Conservation (phyloP, 2,113 vertebrate genomes). For the Pituophis catenifer region DNA sequence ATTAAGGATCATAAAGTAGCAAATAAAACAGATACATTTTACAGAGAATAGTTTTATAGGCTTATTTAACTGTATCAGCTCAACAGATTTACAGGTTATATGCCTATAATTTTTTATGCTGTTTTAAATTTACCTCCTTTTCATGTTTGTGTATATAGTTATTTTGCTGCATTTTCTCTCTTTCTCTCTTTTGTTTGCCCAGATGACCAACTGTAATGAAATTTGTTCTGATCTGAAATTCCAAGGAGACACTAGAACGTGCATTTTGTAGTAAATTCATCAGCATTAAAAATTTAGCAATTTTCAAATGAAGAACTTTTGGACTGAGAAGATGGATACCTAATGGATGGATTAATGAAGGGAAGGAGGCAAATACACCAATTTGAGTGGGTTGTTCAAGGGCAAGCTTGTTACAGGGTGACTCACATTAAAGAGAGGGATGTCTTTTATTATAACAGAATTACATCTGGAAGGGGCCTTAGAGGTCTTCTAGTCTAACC, state of each 20-base stretch:
- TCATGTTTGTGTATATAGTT: background rate
- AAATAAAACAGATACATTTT: background rate
- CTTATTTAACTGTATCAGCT: background rate
- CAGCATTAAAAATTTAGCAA: background rate
- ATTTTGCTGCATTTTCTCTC: background rate
- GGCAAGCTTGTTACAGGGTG: background rate
- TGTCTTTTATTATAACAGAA: background rate
- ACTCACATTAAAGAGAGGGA: background rate
- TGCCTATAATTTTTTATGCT: background rate
- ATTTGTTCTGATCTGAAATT: background rate
- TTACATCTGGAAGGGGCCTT: background rate
- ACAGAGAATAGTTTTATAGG: background rate
- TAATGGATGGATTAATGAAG: background rate
- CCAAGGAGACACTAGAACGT: background rate
- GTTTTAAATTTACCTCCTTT: background rate
- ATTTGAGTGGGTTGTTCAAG: background rate
- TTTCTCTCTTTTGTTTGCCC: background rate
- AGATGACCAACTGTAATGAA: background rate
- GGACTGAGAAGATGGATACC: background rate
- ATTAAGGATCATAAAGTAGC: background rate
- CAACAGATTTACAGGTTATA: background rate
- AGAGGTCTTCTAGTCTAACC: background rate
- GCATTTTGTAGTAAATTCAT: background rate
- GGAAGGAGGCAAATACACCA: background rate
- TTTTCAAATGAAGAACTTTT: background rate